Conservation (phyloP, 2,888 invertebrate species). For the Mesodorylaimus sp. region DNA sequence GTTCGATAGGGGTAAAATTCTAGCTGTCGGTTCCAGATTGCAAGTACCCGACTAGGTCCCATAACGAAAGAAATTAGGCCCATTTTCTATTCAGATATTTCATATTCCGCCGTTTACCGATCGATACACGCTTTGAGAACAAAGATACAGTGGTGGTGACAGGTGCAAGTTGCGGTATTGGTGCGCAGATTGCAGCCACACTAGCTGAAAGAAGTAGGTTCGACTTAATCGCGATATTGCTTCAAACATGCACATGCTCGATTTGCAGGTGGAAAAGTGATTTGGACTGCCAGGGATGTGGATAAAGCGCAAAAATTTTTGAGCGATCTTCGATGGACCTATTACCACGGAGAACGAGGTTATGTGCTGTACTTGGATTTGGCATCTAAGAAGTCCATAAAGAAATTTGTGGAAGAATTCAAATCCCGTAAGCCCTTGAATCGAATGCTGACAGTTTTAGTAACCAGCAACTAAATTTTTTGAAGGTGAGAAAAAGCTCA, state of each 20-base stretch:
- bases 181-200: not conserved
- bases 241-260: not conserved
- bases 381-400: slow-evolving; percentile 3
- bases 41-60: too few relatives aligned
- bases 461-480: not conserved
- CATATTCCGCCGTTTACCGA: not conserved
- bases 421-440: slow-evolving; percentile 1
- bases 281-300: slow-evolving; percentile 8
- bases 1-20: too few relatives aligned
- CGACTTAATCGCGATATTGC: not conserved
- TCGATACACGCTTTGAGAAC: not conserved
- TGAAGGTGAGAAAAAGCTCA: slow-evolving; percentile 5
- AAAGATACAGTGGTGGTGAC: not conserved
- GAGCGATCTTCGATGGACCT: not conserved
- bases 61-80: too few relatives aligned
- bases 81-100: not conserved
- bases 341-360: slow-evolving; percentile 3
- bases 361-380: slow-evolving; percentile 9
- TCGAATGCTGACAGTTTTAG: not conserved
- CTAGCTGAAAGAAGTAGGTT: not conserved
- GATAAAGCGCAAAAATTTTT: slow-evolving; percentile 2
- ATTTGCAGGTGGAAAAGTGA: slow-evolving; percentile 9
- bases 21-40: too few relatives aligned
- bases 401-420: slow-evolving; percentile 9
- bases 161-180: not conserved